phyloP scores from a whole-genome alignment of 2,797 vertebrate genomes.

The Enteromius trimaculatus region DNA sequence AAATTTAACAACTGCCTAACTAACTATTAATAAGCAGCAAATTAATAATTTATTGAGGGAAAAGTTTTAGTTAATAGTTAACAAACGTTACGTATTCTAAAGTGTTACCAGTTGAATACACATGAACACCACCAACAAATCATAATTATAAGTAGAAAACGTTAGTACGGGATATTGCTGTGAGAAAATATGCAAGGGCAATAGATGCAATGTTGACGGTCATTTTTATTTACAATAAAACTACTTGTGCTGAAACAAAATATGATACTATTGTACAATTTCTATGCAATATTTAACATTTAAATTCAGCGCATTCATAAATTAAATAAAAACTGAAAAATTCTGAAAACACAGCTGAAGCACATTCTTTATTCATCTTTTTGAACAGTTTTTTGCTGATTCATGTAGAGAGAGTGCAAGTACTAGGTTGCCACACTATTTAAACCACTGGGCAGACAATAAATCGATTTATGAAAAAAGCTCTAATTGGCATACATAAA shows the following conservation, averaged over 20 bases:
- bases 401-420: not conserved
- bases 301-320: not conserved
- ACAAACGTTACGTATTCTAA: too few species aligned
- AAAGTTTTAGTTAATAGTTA: too few species aligned
- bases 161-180: not conserved
- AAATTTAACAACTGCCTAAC: too few species aligned
- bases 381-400: not conserved
- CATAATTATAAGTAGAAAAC: not conserved
- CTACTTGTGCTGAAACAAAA: not conserved
- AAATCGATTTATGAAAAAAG: not conserved
- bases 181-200: not conserved
- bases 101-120: not conserved
- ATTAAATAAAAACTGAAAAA: not conserved
- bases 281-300: not conserved
- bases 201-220: not conserved
- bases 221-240: not conserved
- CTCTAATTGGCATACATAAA: not conserved
- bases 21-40: too few species aligned
- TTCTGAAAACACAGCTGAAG: not conserved
- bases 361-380: not conserved
- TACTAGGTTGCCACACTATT: not conserved
- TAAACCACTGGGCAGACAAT: not conserved
- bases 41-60: too few species aligned
- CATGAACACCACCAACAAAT: not conserved
- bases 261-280: not conserved